Evolutionary conservation across 1,140 invertebrate species (phyloP).

Genomic region (Trachymyrmex septentrionalis): DNA sequence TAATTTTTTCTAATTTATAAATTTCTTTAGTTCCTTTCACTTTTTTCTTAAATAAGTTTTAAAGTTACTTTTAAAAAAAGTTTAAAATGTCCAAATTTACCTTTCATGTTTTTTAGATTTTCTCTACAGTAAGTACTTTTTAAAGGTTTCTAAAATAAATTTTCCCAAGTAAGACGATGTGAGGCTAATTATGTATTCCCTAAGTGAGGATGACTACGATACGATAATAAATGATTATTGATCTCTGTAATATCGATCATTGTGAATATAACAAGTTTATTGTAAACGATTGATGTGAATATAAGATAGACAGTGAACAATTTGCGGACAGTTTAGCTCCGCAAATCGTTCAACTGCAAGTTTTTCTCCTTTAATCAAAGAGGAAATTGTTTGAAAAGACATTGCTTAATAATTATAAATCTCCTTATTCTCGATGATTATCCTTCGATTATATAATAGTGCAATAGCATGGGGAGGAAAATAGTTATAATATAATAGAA

Average conservation of each 20-base stretch:
- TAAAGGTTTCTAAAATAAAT: too few relatives aligned
- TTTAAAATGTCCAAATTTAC: too few relatives aligned
- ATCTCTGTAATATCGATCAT: slow-evolving; percentile 17
- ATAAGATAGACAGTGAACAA: too few relatives aligned
- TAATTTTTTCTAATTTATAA: too few relatives aligned
- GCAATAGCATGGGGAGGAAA: not conserved
- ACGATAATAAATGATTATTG: slow-evolving; percentile 23
- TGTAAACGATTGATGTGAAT: not conserved
- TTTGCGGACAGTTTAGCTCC: not conserved
- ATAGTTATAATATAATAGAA: too few relatives aligned
- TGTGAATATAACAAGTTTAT: not conserved
- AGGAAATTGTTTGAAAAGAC: too few relatives aligned
- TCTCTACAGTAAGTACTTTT: too few relatives aligned
- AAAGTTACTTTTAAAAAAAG: too few relatives aligned
- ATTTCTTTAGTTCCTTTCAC: too few relatives aligned
- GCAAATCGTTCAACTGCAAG: not conserved
- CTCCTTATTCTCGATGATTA: not conserved
- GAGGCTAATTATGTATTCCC: not conserved
- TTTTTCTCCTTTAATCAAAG: too few relatives aligned
- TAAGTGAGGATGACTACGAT: not conserved
- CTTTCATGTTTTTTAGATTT: too few relatives aligned
- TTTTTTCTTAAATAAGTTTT: too few relatives aligned
- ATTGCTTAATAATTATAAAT: not conserved
- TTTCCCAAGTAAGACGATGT: not conserved
- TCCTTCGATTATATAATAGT: slow-evolving; percentile 44